Percentiles rank a stretch among this genome's conserved stretches.
Conservation (phyloP, 2,797 vertebrate species). For the Lacerta viridis region DNA sequence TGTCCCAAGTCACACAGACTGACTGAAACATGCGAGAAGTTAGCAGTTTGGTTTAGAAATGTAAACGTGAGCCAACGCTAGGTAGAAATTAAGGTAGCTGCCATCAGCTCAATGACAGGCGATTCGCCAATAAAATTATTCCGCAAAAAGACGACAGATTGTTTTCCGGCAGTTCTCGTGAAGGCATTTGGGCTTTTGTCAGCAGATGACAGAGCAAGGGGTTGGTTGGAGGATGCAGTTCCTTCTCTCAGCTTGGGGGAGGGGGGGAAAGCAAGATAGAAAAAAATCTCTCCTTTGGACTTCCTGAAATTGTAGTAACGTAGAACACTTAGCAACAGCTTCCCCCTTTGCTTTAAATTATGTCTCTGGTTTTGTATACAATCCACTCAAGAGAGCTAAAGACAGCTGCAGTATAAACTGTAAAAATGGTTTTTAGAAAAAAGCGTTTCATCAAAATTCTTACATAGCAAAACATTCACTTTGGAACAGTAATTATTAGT, state of each 20-base stretch:
- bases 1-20: constrained; percentile 54
- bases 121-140: constrained; percentile 65
- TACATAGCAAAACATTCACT: constrained; percentile 79
- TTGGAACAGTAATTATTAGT: constrained; percentile 69
- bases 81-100: constrained; percentile 61
- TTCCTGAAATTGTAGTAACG: constrained; percentile 55
- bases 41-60: constrained; percentile 61
- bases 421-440: constrained; percentile 80
- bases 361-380: constrained; percentile 68
- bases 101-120: constrained; percentile 66
- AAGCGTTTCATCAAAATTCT: constrained; percentile 80
- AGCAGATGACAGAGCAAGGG: constrained; percentile 61
- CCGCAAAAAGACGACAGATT: constrained; percentile 57
- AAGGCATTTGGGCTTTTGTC: constrained; percentile 73
- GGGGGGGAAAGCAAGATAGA: constrained; percentile 62
- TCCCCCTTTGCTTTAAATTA: constrained; percentile 64
- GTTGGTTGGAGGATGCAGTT: constrained; percentile 53
- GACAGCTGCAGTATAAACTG: constrained; percentile 77
- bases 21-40: constrained; percentile 56
- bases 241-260: constrained; percentile 35
- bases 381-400: constrained; percentile 69
- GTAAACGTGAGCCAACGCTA: constrained; percentile 58
- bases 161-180: constrained; percentile 68
- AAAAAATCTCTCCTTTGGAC: constrained; percentile 59
- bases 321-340: constrained; percentile 60